phyloP scores from a whole-genome alignment of 2,797 vertebrate genomes.

The Lepilemur ruficaudatus region DNA sequence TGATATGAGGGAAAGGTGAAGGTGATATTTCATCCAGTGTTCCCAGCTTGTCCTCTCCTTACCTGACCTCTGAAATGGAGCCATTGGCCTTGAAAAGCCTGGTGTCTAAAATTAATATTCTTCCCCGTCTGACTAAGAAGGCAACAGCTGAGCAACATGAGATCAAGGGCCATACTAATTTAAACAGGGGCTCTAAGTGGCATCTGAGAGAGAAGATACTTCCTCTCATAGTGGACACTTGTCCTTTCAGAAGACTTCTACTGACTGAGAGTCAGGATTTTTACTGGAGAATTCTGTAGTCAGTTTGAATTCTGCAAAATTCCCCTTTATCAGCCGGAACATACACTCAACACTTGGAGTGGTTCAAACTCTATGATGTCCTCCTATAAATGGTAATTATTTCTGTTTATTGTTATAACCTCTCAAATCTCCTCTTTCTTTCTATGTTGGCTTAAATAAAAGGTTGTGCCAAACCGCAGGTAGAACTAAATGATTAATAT shows the following conservation, averaged over 20 bases:
- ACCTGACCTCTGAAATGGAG: slow-evolving; percentile 81
- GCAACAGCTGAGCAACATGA: slow-evolving; percentile 77
- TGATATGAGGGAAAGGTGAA: slow-evolving; percentile 31
- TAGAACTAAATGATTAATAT: background rate
- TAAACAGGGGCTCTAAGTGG: slow-evolving; percentile 67
- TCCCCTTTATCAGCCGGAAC: background rate
- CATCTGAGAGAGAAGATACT: slow-evolving; percentile 60
- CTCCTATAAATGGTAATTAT: slow-evolving; percentile 65
- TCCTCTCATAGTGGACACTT: slow-evolving; percentile 47
- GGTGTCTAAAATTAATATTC: slow-evolving; percentile 78
- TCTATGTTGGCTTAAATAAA: background rate
- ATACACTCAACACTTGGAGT: background rate
- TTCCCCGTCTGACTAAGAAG: slow-evolving; percentile 70
- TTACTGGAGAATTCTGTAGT: background rate
- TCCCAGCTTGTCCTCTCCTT: slow-evolving; percentile 65
- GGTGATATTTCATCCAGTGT: slow-evolving; percentile 70
- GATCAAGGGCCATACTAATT: slow-evolving; percentile 56
- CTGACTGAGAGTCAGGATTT: background rate
- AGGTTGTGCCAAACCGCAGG: background rate
- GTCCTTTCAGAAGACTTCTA: slow-evolving; percentile 28
- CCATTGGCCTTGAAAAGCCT: slow-evolving; percentile 60
- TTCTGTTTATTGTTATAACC: background rate
- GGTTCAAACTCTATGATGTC: slow-evolving; percentile 38
- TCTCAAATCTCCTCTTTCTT: background rate
- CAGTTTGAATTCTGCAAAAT: background rate